Percentiles rank a stretch among this genome's conserved stretches.
These are phyloP conservation scores for Fistularia commersonii DNA, from an alignment of 2,797 vertebrate genomes.

Conservation along the genomic window DNA sequence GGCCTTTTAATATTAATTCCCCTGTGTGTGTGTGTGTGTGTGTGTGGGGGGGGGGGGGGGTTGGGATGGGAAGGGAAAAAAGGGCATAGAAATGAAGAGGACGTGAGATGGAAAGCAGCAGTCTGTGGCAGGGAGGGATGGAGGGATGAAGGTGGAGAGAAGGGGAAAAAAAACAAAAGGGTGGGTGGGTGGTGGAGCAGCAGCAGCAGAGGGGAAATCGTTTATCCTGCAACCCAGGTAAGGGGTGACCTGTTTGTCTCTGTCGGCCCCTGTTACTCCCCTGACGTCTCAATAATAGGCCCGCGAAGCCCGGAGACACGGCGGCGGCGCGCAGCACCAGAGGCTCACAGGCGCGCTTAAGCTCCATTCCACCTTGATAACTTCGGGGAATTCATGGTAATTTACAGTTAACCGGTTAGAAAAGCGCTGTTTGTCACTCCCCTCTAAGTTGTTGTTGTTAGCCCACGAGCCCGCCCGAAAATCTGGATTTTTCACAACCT, in stretches of 20 bases:
- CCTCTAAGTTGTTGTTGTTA: no score
- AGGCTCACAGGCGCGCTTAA: constrained; percentile 22
- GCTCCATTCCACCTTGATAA: constrained; percentile 18
- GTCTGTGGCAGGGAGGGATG: constrained; percentile 10
- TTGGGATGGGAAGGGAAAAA: constrained; percentile 22
- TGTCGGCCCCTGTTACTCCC: constrained; percentile 56
- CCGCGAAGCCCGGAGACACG: constrained; percentile 52
- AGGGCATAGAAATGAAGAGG: constrained; percentile 19
- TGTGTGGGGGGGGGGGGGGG: constrained; percentile 9
- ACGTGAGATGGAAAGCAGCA: constrained; percentile 23
- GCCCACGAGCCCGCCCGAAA: not conserved
- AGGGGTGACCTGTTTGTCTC: constrained; percentile 74
- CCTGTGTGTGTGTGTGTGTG: no score
- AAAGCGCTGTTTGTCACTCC: no score
- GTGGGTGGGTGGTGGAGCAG: constrained; percentile 23
- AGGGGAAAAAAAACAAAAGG: constrained; percentile 24
- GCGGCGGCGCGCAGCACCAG: constrained; percentile 26
- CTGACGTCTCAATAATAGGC: constrained; percentile 68
- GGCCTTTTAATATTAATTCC: constrained; percentile 46
- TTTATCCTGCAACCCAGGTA: constrained; percentile 62
- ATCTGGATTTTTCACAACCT: no score
- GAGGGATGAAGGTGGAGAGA: constrained; percentile 26
- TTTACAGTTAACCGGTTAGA: constrained; percentile 40
- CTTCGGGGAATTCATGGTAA: constrained; percentile 35
- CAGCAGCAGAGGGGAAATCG: constrained; percentile 40